These are phyloP conservation scores for Actenoides hombroni DNA, from an alignment of 2,113 vertebrate species.

Conservation along the genomic window DNA sequence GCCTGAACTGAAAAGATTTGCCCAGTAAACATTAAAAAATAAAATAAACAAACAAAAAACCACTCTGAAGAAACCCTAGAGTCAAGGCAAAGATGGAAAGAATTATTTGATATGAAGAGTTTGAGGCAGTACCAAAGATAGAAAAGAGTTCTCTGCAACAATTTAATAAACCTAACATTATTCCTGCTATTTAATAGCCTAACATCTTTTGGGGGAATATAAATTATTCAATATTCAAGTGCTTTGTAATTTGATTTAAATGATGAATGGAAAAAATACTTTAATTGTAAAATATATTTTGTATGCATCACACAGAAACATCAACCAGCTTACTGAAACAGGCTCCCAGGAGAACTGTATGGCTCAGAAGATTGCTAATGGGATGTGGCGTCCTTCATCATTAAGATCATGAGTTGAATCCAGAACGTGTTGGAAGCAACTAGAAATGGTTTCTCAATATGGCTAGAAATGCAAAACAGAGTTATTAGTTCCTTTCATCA, in stretches of 20 bases:
- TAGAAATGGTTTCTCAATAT: not conserved
- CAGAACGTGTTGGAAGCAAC: not conserved
- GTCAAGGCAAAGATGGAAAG: not conserved
- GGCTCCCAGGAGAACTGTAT: conserved; percentile 29
- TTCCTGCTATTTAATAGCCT: conserved; percentile 46
- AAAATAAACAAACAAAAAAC: not conserved
- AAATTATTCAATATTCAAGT: conserved; percentile 54
- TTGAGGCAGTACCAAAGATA: not conserved
- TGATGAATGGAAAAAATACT: conserved; percentile 29
- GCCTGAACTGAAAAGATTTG: not conserved
- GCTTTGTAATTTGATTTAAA: conserved; percentile 41
- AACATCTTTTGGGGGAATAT: conserved; percentile 44
- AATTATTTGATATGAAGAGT: not conserved
- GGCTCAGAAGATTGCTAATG: conserved; percentile 41
- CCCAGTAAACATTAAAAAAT: not conserved
- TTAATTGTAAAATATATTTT: conserved; percentile 42
- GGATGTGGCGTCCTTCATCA: conserved; percentile 15
- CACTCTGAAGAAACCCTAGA: not conserved
- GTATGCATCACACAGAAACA: conserved; percentile 22
- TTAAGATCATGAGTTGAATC: conserved; percentile 22
- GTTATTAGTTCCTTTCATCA: not conserved
- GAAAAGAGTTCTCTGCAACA: not conserved
- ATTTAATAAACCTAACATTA: conserved; percentile 36
- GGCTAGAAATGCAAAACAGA: not conserved
- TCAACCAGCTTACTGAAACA: conserved; percentile 1